phyloP scores from a whole-genome alignment of 2,113 vertebrate species.

The Callithrix jacchus region DNA sequence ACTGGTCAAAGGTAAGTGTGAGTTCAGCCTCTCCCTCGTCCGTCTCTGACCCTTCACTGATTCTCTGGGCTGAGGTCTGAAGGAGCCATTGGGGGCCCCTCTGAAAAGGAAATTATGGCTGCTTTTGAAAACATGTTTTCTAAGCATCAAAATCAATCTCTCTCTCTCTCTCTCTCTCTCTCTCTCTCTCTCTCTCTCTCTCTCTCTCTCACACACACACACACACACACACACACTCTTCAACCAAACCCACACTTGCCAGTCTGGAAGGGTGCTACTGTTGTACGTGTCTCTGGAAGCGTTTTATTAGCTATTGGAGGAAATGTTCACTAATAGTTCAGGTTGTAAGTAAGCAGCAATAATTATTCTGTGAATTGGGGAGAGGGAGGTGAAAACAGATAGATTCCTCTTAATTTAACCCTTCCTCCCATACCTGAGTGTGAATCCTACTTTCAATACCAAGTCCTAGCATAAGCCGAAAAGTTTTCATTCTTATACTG shows the following conservation, averaged over 20 bases:
- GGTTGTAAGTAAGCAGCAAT: background rate
- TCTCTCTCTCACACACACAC: background rate
- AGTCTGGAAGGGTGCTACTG: background rate
- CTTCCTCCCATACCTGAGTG: background rate
- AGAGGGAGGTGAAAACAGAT: background rate
- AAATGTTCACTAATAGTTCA: conserved; percentile 1
- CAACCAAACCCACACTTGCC: conserved; percentile 26
- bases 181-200: too few species aligned
- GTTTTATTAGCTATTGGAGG: conserved; percentile 33
- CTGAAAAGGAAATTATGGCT: background rate
- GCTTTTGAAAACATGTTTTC: conserved; percentile 57
- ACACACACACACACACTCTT: background rate
- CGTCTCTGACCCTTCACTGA: background rate
- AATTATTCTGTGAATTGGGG: background rate
- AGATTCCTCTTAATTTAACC: background rate
- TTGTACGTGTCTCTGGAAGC: conserved; percentile 41
- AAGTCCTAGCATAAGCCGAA: background rate
- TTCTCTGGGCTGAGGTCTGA: background rate
- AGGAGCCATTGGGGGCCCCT: background rate
- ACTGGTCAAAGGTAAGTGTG: conserved; percentile 67
- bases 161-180: too few species aligned
- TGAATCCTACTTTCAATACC: background rate
- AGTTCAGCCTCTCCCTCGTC: background rate
- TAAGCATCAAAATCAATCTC: background rate
- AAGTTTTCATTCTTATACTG: background rate